Percentiles rank a stretch among this genome's conserved stretches.
phyloP scores from a whole-genome alignment of 2,797 vertebrate species.

The Gymnothorax reevesii region DNA sequence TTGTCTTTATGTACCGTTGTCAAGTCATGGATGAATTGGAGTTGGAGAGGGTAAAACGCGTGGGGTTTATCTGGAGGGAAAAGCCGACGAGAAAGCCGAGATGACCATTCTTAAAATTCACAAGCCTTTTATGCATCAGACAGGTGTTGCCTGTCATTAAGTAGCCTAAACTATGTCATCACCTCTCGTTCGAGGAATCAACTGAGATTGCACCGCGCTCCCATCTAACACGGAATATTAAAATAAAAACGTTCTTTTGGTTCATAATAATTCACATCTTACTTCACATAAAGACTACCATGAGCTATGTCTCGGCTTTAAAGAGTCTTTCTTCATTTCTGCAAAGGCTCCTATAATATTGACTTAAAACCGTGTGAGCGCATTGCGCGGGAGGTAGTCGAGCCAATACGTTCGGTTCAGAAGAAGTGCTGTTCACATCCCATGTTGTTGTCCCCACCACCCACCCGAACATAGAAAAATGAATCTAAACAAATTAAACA shows the following conservation, averaged over 20 bases:
- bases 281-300: no score
- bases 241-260: not conserved
- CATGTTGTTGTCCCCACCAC: not conserved
- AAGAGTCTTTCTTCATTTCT: not conserved
- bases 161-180: not conserved
- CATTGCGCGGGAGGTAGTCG: not conserved
- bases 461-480: no score
- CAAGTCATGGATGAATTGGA: slow-evolving; percentile 17
- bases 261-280: not conserved
- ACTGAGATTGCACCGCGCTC: not conserved
- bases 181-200: not conserved
- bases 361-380: not conserved
- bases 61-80: not conserved
- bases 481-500: no score
- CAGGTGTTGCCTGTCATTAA: not conserved
- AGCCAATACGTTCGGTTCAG: no score
- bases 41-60: not conserved
- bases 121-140: not conserved
- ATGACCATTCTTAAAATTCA: not conserved
- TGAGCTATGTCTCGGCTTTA: not conserved
- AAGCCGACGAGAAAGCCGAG: not conserved
- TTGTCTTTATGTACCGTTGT: slow-evolving; percentile 33
- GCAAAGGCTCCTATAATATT: not conserved
- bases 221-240: not conserved
- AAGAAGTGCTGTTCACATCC: not conserved